Evolutionary conservation across 1,140 invertebrate species (phyloP), one percentile per base, ranked within the genome.

Genomic region (Littorina saxatilis): DNA sequence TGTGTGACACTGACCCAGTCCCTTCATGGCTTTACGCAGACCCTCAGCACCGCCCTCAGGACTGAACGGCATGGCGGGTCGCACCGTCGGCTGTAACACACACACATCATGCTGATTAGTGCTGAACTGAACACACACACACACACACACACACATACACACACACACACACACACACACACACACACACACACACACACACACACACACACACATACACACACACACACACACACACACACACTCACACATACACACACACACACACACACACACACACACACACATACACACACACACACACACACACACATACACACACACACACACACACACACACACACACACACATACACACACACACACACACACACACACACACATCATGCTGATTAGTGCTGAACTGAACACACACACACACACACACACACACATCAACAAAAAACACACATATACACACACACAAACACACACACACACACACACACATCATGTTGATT

Each of bases 11-110:
- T 81, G 85, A 91, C 89, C 89, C 20, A 90, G 75, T 35, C 89
- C 89, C 84, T 91, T 91, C 90, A 91, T 91, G 1, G 90, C 89
- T 82, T 90, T 90, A 32, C 88, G 74, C n/a, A 91, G 81, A 27
- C 80, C 80, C 23, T 82, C 83, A 23, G 87, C 85, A 15, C 87
- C 90, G 17, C 81, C 61, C 63, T 91, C 90, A 1, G 87, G 81
- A 84, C 87, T 87, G 70, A 91, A 91, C 50, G 88, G 82, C 5
- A 68, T n/a, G 29, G 58, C 72, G 15, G 86, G 79, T 27, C 68
- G 29, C 4, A 89, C 80, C 13, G 88, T 87, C 11, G 77, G 81
- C 87, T 88, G 70, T 37, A 86, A 47, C 43, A 17, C 43, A 47
- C 17, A 47, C 7, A 47, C 43, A 47, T 17, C 43, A 47, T 47